Conservation (phyloP, 2,113 vertebrate species). For the Hystrix cristata region DNA sequence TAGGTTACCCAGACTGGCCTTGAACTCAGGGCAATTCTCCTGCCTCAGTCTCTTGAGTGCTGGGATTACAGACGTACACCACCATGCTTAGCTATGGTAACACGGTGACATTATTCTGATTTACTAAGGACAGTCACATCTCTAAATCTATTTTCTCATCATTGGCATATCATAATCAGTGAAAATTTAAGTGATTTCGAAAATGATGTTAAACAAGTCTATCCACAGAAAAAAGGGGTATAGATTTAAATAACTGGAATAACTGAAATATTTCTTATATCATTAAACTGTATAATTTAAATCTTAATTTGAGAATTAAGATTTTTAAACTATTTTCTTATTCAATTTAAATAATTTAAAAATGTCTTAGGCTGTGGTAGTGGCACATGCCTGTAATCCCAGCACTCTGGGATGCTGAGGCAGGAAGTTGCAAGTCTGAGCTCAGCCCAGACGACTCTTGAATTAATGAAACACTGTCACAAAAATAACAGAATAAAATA, state of each 20-base stretch:
- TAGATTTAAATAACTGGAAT: not conserved
- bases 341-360: not conserved
- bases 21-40: too few species aligned
- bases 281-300: not conserved
- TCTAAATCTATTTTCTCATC: not conserved
- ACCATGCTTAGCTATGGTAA: too few species aligned
- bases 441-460: too few species aligned
- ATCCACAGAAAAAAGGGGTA: not conserved
- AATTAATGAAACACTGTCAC: too few species aligned
- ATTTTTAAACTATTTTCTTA: not conserved
- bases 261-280: not conserved
- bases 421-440: too few species aligned
- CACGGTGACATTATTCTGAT: too few species aligned
- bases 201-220: not conserved
- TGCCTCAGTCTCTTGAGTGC: too few species aligned
- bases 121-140: not conserved
- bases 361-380: not conserved
- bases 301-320: not conserved
- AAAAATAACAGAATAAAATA: too few species aligned
- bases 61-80: too few species aligned
- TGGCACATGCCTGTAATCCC: too few species aligned
- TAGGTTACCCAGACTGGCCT: too few species aligned
- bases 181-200: conserved; percentile 6
- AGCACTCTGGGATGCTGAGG: too few species aligned
- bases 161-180: not conserved